Evolutionary conservation across 2,888 invertebrate species (phyloP).

Genomic region (Lasioglossum oenotherae): DNA sequence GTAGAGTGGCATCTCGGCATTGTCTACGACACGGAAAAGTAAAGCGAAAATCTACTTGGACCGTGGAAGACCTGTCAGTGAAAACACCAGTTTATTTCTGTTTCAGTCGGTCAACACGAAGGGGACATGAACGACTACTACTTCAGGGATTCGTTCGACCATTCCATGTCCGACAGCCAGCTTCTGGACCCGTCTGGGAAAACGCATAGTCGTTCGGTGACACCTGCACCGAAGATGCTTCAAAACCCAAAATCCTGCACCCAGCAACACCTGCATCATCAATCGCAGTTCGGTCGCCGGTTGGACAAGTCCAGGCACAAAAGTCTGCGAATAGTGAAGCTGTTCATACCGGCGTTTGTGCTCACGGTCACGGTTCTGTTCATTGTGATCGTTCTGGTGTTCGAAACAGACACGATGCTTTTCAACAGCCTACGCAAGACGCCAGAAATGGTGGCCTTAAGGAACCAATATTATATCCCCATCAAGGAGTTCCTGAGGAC

Average conservation of each 20-base stretch:
- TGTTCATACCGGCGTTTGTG: constrained; percentile 92
- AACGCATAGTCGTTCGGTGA: constrained; percentile 78
- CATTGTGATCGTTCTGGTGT: constrained; percentile 89
- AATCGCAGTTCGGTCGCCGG: constrained; percentile 63
- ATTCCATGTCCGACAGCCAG: constrained; percentile 92
- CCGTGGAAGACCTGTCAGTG: background rate
- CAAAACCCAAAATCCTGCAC: constrained; percentile 79
- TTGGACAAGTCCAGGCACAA: constrained; percentile 73
- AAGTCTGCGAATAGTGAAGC: constrained; percentile 86
- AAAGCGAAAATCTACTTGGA: background rate
- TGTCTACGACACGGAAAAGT: background rate
- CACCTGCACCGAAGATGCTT: constrained; percentile 82
- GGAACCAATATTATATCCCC: constrained; percentile 93
- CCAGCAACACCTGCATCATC: constrained; percentile 56
- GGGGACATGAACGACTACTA: constrained; percentile 87
- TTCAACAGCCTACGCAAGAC: constrained; percentile 89
- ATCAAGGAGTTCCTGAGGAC: constrained; percentile 91
- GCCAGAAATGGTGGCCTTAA: constrained; percentile 91
- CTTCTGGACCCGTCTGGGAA: constrained; percentile 85
- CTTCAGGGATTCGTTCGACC: constrained; percentile 91
- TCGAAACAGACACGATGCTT: constrained; percentile 92
- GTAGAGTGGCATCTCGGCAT: background rate
- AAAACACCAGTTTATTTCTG: constrained; percentile 49
- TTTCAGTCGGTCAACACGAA: constrained; percentile 81
- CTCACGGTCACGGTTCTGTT: constrained; percentile 90